Evolutionary conservation across 2,113 vertebrate genomes (phyloP).

Genomic region (Osmerus eperlanus): DNA sequence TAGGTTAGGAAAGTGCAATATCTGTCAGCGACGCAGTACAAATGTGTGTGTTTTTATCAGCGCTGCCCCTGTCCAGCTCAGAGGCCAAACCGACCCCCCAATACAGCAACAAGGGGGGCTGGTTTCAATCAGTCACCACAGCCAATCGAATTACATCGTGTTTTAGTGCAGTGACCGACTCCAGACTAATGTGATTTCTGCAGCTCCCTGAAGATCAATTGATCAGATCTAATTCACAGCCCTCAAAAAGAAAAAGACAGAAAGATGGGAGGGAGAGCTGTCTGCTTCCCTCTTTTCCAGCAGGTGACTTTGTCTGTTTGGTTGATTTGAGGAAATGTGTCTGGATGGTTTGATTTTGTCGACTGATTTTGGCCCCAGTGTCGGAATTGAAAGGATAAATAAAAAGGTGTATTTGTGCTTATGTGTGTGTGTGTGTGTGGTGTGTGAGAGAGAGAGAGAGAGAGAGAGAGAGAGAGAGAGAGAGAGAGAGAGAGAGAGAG

Average conservation of each 20-base stretch:
- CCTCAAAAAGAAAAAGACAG: constrained; percentile 66
- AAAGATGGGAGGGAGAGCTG: constrained; percentile 21
- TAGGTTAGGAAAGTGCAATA: constrained; percentile 95
- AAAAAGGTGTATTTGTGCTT: background rate
- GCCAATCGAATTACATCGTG: constrained; percentile 95
- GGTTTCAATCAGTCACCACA: constrained; percentile 96
- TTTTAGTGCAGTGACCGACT: constrained; percentile 99
- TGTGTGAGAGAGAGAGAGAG: background rate
- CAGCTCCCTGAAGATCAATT: constrained; percentile 98
- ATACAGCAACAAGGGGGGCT: constrained; percentile 80
- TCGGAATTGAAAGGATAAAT: constrained; percentile 36
- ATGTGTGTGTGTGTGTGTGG: background rate
- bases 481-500: no score
- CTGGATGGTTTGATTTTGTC: constrained; percentile 60
- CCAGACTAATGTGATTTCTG: constrained; percentile 99
- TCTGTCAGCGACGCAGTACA: constrained; percentile 98
- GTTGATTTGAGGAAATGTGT: constrained; percentile 57
- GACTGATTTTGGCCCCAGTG: constrained; percentile 50
- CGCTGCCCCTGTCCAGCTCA: constrained; percentile 68
- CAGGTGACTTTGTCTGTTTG: constrained; percentile 33
- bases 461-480: background rate
- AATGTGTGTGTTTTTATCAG: constrained; percentile 95
- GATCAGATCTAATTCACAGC: constrained; percentile 95
- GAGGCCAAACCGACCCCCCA: constrained; percentile 73
- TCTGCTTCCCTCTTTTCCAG: constrained; percentile 43